Percentiles rank a stretch among this genome's conserved stretches.
These are phyloP conservation scores for Oncorhynchus tshawytscha DNA, from an alignment of 2,113 vertebrate genomes.

Conservation along the genomic window DNA sequence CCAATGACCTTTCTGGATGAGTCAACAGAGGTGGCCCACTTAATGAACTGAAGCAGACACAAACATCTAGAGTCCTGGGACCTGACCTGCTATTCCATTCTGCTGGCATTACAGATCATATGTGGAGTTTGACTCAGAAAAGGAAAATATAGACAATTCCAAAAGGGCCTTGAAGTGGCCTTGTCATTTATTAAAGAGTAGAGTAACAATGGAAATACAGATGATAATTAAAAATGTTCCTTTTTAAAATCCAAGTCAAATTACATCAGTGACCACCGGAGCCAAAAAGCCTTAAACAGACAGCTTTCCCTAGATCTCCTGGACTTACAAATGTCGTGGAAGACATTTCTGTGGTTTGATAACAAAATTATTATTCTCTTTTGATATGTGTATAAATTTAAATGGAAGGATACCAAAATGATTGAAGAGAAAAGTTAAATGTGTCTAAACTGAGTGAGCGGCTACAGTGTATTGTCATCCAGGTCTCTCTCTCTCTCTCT, in stretches of 20 bases:
- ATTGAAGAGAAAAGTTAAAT: conserved; percentile 31
- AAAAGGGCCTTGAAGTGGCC: conserved; percentile 55
- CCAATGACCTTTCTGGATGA: neutral
- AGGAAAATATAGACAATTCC: conserved; percentile 33
- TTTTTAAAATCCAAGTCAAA: conserved; percentile 54
- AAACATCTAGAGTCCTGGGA: neutral
- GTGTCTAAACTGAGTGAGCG: conserved; percentile 55
- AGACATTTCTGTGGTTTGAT: conserved; percentile 52
- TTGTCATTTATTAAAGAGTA: conserved; percentile 75
- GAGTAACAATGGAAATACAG: conserved; percentile 70
- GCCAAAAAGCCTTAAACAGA: conserved; percentile 37
- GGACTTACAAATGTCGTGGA: conserved; percentile 57
- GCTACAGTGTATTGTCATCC: conserved; percentile 67
- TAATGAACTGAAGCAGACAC: too few species aligned
- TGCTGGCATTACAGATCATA: too few species aligned
- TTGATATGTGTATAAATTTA: conserved; percentile 26
- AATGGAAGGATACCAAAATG: conserved; percentile 39
- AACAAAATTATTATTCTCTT: conserved; percentile 38
- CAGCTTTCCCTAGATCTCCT: conserved; percentile 25
- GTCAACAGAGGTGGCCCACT: neutral
- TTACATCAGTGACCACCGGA: conserved; percentile 30
- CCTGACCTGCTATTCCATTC: too few species aligned
- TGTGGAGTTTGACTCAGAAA: neutral
- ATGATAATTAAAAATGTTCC: conserved; percentile 41
- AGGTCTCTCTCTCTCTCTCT: conserved; percentile 38